Evolutionary conservation across 92 coral and sea anemone species (phyloP).

Genomic region (Blastomussa wellsi): DNA sequence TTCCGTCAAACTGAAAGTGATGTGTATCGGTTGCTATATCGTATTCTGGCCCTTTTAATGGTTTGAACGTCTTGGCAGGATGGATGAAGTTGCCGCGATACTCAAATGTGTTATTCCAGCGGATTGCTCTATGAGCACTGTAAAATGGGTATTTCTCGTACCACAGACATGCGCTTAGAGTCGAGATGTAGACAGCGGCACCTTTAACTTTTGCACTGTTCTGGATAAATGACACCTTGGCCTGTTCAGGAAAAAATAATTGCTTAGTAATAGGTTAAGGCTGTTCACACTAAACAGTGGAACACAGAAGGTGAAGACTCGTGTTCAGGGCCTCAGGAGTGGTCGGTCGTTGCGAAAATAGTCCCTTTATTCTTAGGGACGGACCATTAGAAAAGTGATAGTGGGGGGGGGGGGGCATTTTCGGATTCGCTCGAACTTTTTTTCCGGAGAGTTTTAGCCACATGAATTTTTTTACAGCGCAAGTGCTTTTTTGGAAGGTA

Average conservation of each 20-base stretch:
- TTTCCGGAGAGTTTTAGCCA: no score
- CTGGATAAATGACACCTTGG: conserved; percentile 70
- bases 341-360: no score
- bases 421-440: no score
- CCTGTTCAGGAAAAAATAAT: conserved; percentile 39
- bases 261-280: not conserved
- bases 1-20: conserved; percentile 29
- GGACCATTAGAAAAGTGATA: no score
- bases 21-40: conserved; percentile 89
- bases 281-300: no score
- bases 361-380: no score
- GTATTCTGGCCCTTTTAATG: conserved; percentile 60
- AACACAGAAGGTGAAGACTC: no score
- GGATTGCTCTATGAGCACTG: conserved; percentile 68
- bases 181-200: conserved; percentile 80
- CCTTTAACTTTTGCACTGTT: conserved; percentile 89
- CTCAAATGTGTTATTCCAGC: conserved; percentile 75
- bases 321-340: not conserved
- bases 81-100: conserved; percentile 71
- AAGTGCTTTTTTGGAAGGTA: no score
- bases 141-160: conserved; percentile 65
- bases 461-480: no score
- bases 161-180: conserved; percentile 86
- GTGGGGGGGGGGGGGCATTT: no score
- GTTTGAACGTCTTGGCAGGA: conserved; percentile 21